Conservation (phyloP, 2,113 vertebrate genomes). For the Eurystomus gularis region DNA sequence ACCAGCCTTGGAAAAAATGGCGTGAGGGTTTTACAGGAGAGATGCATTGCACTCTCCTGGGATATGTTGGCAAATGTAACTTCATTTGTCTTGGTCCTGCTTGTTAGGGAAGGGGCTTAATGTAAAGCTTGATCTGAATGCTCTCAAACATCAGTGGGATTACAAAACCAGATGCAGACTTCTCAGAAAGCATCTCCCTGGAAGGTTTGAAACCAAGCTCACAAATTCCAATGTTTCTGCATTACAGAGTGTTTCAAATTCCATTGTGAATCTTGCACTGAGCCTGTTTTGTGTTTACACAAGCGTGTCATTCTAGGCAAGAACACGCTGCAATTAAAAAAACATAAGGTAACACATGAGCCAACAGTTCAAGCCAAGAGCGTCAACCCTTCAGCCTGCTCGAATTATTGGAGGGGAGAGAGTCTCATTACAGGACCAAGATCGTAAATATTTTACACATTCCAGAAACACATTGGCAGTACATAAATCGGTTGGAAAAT, state of each 20-base stretch:
- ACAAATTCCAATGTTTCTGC: background rate
- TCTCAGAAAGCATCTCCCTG: conserved; percentile 12
- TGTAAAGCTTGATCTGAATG: background rate
- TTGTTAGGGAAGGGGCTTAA: background rate
- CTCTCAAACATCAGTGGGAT: background rate
- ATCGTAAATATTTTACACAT: background rate
- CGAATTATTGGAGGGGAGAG: background rate
- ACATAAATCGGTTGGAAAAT: background rate
- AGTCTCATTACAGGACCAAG: background rate
- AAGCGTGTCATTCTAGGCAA: background rate
- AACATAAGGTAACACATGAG: background rate
- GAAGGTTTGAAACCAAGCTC: background rate
- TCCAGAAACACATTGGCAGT: background rate
- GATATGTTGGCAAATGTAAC: background rate
- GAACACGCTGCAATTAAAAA: background rate
- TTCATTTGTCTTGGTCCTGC: background rate
- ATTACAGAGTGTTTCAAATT: background rate
- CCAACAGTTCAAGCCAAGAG: background rate
- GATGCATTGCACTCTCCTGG: background rate
- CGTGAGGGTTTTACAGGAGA: background rate
- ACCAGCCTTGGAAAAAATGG: background rate
- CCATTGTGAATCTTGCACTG: background rate
- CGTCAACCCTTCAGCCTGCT: background rate
- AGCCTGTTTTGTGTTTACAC: conserved; percentile 8
- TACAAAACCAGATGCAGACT: conserved; percentile 32